Evolutionary conservation across 2,113 vertebrate species (phyloP).

Genomic region (Vulpes vulpes): DNA sequence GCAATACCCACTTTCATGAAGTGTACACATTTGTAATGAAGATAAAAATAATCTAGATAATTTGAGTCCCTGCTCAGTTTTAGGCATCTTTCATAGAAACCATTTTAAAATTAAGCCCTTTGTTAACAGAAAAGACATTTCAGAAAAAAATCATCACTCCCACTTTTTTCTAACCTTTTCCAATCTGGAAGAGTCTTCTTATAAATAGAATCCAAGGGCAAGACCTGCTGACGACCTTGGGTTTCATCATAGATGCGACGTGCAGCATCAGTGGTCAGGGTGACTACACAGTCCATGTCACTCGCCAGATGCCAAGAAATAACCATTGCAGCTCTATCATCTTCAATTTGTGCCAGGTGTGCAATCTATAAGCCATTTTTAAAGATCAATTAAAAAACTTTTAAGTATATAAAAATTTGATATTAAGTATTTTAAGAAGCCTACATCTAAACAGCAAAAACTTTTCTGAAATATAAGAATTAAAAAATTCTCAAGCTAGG

Average conservation of each 20-base stretch:
- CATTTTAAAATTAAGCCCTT: conserved; percentile 35
- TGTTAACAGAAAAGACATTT: conserved; percentile 9
- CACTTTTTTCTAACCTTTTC: conserved; percentile 88
- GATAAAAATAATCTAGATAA: conserved; percentile 30
- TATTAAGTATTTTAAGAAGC: conserved; percentile 39
- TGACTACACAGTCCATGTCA: conserved; percentile 97
- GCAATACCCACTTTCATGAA: neutral
- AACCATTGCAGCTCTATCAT: conserved; percentile 92
- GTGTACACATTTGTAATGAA: neutral
- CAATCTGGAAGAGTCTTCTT: conserved; percentile 89
- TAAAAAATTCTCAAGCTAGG: conserved; percentile 4
- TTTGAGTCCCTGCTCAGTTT: conserved; percentile 11
- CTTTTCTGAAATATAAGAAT: neutral
- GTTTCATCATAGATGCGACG: conserved; percentile 90
- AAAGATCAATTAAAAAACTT: conserved; percentile 38
- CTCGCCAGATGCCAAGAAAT: conserved; percentile 96
- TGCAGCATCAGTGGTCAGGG: conserved; percentile 91
- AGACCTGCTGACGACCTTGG: conserved; percentile 92
- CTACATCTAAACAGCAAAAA: neutral
- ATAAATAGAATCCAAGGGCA: conserved; percentile 93
- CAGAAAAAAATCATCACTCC: neutral
- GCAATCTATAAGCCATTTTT: conserved; percentile 89
- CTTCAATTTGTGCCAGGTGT: conserved; percentile 93
- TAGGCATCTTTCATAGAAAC: neutral
- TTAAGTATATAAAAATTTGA: neutral